Evolutionary conservation across 2,888 invertebrate species (phyloP).

Genomic region (Plagodis pulveraria): DNA sequence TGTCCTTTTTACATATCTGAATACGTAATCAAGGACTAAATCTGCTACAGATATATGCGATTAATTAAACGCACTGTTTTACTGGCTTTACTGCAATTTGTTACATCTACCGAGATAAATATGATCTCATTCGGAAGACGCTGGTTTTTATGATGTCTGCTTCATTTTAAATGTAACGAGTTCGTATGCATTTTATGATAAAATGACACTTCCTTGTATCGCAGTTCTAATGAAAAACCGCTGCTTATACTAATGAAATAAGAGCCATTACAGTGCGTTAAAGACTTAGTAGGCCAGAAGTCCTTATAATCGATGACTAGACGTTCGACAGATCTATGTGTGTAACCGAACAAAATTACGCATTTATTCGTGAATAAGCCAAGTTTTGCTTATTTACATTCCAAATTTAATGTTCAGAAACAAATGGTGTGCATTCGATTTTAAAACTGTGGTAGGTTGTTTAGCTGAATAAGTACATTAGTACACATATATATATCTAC

Average conservation of each 20-base stretch:
- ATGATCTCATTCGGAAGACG: constrained; percentile 31
- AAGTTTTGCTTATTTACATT: no score
- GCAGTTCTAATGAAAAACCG: background rate
- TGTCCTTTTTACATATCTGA: constrained; percentile 54
- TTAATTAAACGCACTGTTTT: constrained; percentile 32
- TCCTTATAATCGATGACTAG: constrained; percentile 6
- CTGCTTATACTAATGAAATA: background rate
- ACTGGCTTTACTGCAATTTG: constrained; percentile 13
- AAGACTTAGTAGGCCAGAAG: background rate
- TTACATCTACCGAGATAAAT: constrained; percentile 20
- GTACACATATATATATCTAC: no score
- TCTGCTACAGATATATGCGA: constrained; percentile 33
- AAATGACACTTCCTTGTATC: background rate
- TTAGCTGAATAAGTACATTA: no score
- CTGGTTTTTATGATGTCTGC: constrained; percentile 16
- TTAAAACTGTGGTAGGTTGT: no score
- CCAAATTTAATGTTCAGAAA: no score
- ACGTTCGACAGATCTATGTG: constrained; percentile 3
- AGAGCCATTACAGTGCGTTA: background rate
- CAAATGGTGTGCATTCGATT: no score
- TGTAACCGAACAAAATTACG: constrained; percentile 3
- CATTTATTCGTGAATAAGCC: no score
- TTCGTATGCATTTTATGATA: background rate
- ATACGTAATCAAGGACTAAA: constrained; percentile 50
- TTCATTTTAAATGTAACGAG: constrained; percentile 6